These are phyloP conservation scores for Chloroclystis v-ata DNA, from an alignment of 2,888 invertebrate species.

Conservation along the genomic window DNA sequence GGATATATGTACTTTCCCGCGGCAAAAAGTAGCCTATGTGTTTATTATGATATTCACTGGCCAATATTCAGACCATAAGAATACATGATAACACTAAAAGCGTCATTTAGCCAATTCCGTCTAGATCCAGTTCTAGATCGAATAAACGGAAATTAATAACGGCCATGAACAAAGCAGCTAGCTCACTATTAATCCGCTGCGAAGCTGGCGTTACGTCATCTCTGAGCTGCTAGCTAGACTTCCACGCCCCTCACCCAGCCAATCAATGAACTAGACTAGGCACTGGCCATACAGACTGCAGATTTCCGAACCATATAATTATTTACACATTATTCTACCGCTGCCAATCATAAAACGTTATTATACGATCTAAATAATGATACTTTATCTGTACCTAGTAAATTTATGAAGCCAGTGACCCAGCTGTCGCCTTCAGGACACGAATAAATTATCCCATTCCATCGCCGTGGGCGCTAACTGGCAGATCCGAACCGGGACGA, in stretches of 20 bases:
- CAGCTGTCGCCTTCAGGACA: slow-evolving; percentile 6
- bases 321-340: too few relatives aligned
- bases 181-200: background rate
- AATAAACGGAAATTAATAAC: background rate
- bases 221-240: background rate
- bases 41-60: too few relatives aligned
- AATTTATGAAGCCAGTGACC: slow-evolving; percentile 5
- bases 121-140: background rate
- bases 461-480: slow-evolving; percentile 18
- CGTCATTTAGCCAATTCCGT: too few relatives aligned
- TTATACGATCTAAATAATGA: background rate
- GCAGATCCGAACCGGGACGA: slow-evolving; percentile 13
- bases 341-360: background rate
- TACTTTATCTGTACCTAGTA: background rate
- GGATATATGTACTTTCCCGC: too few relatives aligned
- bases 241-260: background rate
- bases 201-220: background rate
- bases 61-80: too few relatives aligned
- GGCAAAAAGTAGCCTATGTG: too few relatives aligned
- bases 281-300: background rate
- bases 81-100: too few relatives aligned
- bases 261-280: background rate
- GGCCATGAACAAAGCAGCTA: background rate
- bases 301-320: background rate
- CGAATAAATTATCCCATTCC: slow-evolving; percentile 11